phyloP scores from a whole-genome alignment of 2,113 vertebrate species.

The Mus musculus region DNA sequence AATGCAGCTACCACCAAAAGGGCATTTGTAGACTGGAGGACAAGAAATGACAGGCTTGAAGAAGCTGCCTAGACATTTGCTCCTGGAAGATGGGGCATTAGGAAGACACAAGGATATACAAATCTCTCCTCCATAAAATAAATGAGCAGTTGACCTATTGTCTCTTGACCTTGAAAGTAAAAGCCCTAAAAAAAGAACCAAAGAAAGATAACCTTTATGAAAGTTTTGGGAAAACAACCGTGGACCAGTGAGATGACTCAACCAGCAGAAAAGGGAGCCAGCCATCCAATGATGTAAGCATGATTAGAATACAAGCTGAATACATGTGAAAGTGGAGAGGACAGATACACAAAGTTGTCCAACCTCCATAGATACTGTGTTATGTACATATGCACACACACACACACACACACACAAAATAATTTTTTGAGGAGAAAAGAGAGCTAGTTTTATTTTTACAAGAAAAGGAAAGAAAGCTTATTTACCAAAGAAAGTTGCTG shows the following conservation, averaged over 20 bases:
- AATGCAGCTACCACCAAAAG: background rate
- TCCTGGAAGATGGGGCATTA: background rate
- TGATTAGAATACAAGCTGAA: background rate
- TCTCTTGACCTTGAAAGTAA: background rate
- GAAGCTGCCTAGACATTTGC: background rate
- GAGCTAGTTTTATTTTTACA: background rate
- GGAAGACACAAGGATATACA: background rate
- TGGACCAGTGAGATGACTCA: background rate
- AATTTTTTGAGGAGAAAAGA: background rate
- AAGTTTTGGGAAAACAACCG: background rate
- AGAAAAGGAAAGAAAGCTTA: constrained; percentile 22
- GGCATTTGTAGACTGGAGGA: background rate
- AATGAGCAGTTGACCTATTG: background rate
- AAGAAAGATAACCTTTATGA: background rate
- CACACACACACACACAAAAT: background rate
- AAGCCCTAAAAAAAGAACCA: background rate
- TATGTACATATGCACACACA: background rate
- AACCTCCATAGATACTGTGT: background rate
- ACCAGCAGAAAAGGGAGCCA: no score
- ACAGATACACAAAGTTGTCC: background rate
- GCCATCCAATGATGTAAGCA: background rate
- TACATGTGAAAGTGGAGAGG: background rate
- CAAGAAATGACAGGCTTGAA: background rate
- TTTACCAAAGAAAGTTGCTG: constrained; percentile 31
- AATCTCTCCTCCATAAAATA: background rate